These are phyloP conservation scores for Psilanteris sp. DNA, from an alignment of 1,140 invertebrate genomes.

Conservation along the genomic window DNA sequence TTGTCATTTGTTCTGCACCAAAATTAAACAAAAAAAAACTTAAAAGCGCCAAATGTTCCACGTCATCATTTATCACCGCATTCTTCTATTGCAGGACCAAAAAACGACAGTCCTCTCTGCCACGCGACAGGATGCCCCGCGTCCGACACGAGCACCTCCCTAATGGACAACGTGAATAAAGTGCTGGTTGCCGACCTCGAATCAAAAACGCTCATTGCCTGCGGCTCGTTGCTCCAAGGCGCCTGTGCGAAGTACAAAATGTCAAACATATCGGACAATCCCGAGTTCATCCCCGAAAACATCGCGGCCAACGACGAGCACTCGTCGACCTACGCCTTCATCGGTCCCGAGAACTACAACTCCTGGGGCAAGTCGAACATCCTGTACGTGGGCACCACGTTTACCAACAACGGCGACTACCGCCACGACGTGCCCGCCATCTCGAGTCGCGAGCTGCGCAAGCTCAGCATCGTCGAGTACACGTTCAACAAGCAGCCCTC, in stretches of 20 bases:
- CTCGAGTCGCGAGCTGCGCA: conserved; percentile 89
- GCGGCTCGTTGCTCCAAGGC: conserved; percentile 92
- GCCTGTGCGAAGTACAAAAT: conserved; percentile 93
- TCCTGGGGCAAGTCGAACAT: conserved; percentile 88
- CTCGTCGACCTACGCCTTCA: conserved; percentile 95
- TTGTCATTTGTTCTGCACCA: too few species aligned
- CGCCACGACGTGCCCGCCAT: conserved; percentile 96
- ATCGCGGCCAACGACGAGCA: conserved; percentile 95
- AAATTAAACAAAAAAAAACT: too few species aligned
- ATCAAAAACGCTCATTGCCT: conserved; percentile 89
- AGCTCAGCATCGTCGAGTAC: conserved; percentile 88
- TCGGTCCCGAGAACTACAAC: conserved; percentile 93
- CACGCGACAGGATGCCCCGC: conserved; percentile 89
- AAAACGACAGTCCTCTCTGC: conserved; percentile 91
- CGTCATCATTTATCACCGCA: too few species aligned
- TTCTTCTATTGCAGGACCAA: conserved; percentile 85
- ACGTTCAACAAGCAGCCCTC: conserved; percentile 92
- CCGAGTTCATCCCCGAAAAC: conserved; percentile 87
- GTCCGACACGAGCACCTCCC: conserved; percentile 83
- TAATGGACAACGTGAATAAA: conserved; percentile 94
- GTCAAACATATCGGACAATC: conserved; percentile 87
- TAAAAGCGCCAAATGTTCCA: too few species aligned
- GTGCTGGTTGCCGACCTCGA: conserved; percentile 92
- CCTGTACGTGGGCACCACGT: conserved; percentile 96
- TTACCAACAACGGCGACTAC: conserved; percentile 94